Base-by-base conservation (phyloP, 2,113 vertebrate species). In the Solea senegalensis region DNA sequence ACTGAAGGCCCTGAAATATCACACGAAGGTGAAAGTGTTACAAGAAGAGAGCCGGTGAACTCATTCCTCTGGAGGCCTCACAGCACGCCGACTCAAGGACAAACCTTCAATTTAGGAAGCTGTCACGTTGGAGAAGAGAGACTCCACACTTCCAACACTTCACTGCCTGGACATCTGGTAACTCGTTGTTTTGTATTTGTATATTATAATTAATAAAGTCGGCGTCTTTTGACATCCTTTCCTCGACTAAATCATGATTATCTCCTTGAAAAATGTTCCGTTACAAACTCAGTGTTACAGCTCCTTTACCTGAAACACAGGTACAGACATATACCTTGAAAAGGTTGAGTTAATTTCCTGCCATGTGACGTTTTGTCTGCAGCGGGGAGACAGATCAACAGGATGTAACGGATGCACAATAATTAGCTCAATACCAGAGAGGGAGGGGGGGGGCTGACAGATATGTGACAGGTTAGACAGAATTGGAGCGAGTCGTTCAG, bases 331-430 rank as follows among this genome's bases (percentile, higher is more conserved):
- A 5, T 12, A 5, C 46, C 21, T 51, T 10, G 0, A 84, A 87
- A 21, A 82, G 84, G 75, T 80, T 65, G 78, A 4, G 44, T 72
- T 86, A 2, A 70, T 83, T 81, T 90, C 57, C 74, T 78, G 65
- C 63, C 21, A 8, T 48, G 51, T 74, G 87, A 89, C 87, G 85
- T 89, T 91, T 80, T 4, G 5, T 68, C 46, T 78, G 2, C 87
- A 80, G 78, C 69, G 59, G 50, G 57, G 48, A 43, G 65, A 53
- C 9, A 0, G 49, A 66, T 58, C 74, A 80, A 57, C 65, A 2
- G 72, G 75, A 80, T 2, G 43, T 53, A 48, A 54, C 50, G 52
- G 61, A 53, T 54, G 64, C 21, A 7, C 49, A 46, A 77, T 85
- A 81, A 88, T 88, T 78, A 86, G 70, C 13, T 0, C 48, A 60